A percentile compares a stretch with the other conserved stretches of the same genome.
Evolutionary conservation across 2,113 vertebrate species (phyloP).

Genomic region (Microcebus ravelobensis): DNA sequence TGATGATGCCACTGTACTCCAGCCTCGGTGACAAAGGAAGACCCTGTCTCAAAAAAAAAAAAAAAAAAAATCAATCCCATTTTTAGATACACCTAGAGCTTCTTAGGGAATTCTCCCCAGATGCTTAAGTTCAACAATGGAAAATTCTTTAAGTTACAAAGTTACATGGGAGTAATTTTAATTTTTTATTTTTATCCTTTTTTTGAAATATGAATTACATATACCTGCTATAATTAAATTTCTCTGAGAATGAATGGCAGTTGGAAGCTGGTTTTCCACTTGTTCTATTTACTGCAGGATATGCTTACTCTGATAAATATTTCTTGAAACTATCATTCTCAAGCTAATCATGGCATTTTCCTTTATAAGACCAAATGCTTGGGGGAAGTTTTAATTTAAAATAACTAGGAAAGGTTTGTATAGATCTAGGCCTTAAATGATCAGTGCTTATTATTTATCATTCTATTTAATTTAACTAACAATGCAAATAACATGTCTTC

Average conservation of each 20-base stretch:
- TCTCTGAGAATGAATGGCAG: constrained; percentile 70
- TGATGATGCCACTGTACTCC: no score
- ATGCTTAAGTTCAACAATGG: constrained; percentile 75
- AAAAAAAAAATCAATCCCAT: constrained; percentile 53
- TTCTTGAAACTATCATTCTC: constrained; percentile 63
- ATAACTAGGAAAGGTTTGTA: background rate
- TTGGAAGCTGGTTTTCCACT: constrained; percentile 69
- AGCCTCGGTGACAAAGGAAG: no score
- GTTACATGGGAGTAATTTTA: constrained; percentile 56
- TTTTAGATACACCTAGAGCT: constrained; percentile 63
- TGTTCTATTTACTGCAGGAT: constrained; percentile 6
- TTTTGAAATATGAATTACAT: constrained; percentile 79
- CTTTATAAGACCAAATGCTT: constrained; percentile 55
- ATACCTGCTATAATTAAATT: constrained; percentile 69
- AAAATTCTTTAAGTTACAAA: constrained; percentile 78
- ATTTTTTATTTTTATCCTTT: constrained; percentile 74
- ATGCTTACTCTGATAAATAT: background rate
- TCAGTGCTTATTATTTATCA: background rate
- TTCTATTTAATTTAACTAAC: background rate
- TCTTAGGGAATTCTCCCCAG: constrained; percentile 46
- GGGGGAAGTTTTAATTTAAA: background rate
- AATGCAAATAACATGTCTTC: background rate
- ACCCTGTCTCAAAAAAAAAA: background rate
- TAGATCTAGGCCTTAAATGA: background rate
- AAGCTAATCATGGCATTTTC: constrained; percentile 31